These are phyloP conservation scores for Stichopus chloronotus DNA, from an alignment of 35 echinoderm and acorn worm genomes.

Conservation along the genomic window DNA sequence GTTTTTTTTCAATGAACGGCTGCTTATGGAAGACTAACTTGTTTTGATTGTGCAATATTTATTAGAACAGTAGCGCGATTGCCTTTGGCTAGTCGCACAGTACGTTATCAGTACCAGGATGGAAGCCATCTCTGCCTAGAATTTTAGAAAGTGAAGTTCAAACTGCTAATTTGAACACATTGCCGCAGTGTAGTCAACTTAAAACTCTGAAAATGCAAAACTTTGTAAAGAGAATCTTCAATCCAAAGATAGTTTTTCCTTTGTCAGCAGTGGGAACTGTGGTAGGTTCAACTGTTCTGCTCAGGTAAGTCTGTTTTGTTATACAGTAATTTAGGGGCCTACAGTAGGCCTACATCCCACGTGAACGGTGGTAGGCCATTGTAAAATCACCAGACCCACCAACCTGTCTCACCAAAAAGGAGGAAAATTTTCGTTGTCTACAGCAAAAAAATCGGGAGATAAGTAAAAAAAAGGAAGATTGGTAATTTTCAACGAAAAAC, in stretches of 20 bases:
- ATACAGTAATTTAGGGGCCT: background rate
- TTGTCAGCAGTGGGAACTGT: background rate
- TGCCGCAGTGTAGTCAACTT: background rate
- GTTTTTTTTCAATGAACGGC: background rate
- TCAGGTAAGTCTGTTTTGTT: background rate
- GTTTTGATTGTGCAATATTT: constrained; percentile 55
- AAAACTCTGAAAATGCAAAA: constrained; percentile 33
- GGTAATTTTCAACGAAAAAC: too few species aligned
- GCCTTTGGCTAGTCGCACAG: background rate
- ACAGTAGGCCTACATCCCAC: too few species aligned
- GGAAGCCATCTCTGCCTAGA: background rate
- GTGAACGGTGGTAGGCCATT: too few species aligned
- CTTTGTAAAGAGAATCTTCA: constrained; percentile 22
- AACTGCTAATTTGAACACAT: background rate
- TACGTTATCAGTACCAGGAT: background rate
- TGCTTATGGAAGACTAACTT: background rate
- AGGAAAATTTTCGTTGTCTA: too few species aligned
- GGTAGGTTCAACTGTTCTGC: background rate
- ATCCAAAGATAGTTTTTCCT: constrained; percentile 26
- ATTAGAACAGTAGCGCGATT: background rate
- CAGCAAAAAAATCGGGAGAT: too few species aligned
- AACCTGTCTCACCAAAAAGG: too few species aligned
- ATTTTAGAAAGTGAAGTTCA: constrained; percentile 7
- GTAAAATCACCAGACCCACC: too few species aligned
- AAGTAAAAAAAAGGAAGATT: too few species aligned